A percentile compares a stretch with the other conserved stretches of the same genome.
phyloP scores from a whole-genome alignment of 2,888 invertebrate genomes.

The Eubasilissa splendida region DNA sequence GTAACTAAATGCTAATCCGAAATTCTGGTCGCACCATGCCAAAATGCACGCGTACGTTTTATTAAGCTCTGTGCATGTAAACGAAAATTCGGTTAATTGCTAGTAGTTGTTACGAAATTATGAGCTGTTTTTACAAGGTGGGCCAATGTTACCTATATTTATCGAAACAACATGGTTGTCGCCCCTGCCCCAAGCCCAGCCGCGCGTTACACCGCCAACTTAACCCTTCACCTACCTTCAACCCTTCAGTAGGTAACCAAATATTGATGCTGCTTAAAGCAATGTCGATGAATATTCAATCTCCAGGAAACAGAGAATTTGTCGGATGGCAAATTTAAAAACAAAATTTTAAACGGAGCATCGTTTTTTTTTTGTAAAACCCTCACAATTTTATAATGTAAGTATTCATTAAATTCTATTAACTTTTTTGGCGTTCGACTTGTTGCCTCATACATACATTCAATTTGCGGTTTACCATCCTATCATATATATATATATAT shows the following conservation, averaged over 20 bases:
- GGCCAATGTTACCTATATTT: neutral
- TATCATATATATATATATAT: too few relatives aligned
- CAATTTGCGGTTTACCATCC: too few relatives aligned
- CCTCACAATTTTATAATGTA: too few relatives aligned
- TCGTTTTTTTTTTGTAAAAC: too few relatives aligned
- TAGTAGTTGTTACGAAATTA: neutral
- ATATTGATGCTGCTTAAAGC: neutral
- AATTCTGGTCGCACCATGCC: too few relatives aligned
- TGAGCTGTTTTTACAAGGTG: neutral
- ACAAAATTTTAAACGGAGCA: too few relatives aligned
- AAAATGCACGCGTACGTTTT: too few relatives aligned
- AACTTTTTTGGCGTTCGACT: too few relatives aligned
- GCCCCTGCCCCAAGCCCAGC: neutral
- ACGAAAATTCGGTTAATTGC: neutral
- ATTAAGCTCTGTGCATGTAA: neutral
- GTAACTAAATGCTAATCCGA: too few relatives aligned
- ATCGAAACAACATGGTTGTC: neutral
- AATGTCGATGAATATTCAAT: constrained; percentile 13
- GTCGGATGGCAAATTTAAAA: too few relatives aligned
- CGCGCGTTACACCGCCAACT: neutral
- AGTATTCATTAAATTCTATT: too few relatives aligned
- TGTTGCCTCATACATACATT: too few relatives aligned
- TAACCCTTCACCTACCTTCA: neutral
- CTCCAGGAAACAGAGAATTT: neutral
- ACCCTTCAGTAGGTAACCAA: constrained; percentile 11